Percentiles rank a stretch among this genome's conserved stretches.
Conservation (phyloP, 2,113 vertebrate species). For the Mesocricetus auratus region DNA sequence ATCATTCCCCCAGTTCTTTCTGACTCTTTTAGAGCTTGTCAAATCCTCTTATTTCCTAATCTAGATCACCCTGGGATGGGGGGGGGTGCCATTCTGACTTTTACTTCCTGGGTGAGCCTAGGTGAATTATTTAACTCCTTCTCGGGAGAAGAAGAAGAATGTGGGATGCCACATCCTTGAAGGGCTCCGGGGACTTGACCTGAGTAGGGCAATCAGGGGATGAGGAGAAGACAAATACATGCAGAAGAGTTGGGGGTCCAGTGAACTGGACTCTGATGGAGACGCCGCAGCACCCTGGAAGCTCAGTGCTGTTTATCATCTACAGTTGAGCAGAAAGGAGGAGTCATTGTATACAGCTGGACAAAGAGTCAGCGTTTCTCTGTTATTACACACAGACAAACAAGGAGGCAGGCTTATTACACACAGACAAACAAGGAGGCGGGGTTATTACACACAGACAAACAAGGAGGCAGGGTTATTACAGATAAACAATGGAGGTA, state of each 20-base stretch:
- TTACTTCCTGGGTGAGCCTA: neutral
- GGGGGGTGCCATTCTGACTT: neutral
- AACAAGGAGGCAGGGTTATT: too few relatives aligned
- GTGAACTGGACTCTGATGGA: neutral
- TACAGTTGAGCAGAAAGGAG: neutral
- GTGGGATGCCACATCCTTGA: neutral
- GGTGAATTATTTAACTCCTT: neutral
- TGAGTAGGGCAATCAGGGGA: neutral
- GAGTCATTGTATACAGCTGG: neutral
- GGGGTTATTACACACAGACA: neutral
- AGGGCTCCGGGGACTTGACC: neutral
- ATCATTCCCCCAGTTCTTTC: neutral
- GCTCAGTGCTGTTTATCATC: neutral
- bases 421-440: neutral
- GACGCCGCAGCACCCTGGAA: neutral
- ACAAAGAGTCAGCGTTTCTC: neutral
- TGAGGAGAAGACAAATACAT: neutral
- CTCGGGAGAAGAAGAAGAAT: neutral
- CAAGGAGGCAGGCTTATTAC: neutral
- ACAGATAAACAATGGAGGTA: neutral
- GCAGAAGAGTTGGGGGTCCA: neutral
- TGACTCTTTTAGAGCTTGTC: conserved; percentile 8
- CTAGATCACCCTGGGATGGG: neutral
- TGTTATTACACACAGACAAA: neutral
- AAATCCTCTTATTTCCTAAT: neutral